Evolutionary conservation across 30 jellyfish, hydroid and myxozoan genomes (phyloP), one percentile per base, ranked within the genome.

Genomic region (Calvadosia cruxmelitensis): DNA sequence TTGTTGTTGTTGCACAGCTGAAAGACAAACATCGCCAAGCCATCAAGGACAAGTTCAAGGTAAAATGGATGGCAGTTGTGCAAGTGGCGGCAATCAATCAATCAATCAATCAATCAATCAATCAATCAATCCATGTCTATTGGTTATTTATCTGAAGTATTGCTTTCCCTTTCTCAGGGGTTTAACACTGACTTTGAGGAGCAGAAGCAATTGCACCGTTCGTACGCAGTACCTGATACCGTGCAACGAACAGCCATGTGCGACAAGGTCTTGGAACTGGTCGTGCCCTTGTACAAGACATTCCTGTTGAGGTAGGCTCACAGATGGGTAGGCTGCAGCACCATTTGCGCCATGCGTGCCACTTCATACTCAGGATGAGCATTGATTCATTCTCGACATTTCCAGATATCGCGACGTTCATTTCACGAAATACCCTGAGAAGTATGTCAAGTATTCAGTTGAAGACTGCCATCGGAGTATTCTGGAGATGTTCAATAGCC

Each of bases 141-240:
- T n/a, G n/a, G n/a, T n/a, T n/a, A n/a, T n/a, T n/a, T n/a, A n/a
- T n/a, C n/a, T n/a, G n/a, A n/a, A n/a, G n/a, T n/a, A n/a, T n/a
- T n/a, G n/a, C n/a, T n/a, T n/a, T n/a, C n/a, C n/a, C n/a, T n/a
- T n/a, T n/a, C n/a, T n/a, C 68, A 78, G 84, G 99, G 99, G 0
- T 91, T 91, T 68, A 91, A 91, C 68, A 71, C 95, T 0, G 99
- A 91, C 48, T 71, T 91, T 68, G 99, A 91, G 35, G 99, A 91
- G 30, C 51, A 79, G 71, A 68, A 82, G 63, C 99, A 91, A 63
- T 66, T 78, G 5, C 99, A 91, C 72, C 52, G 85, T 42, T 70
- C 82, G 16, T 91, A 71, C 64, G 81, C 99, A 49, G 86, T 91
- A 69, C 99, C 99, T 0, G 95, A 91, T 33, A 70, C 61, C 27